These are phyloP conservation scores for Lepidonotus clava DNA, from an alignment of 2,888 invertebrate species.

Conservation along the genomic window DNA sequence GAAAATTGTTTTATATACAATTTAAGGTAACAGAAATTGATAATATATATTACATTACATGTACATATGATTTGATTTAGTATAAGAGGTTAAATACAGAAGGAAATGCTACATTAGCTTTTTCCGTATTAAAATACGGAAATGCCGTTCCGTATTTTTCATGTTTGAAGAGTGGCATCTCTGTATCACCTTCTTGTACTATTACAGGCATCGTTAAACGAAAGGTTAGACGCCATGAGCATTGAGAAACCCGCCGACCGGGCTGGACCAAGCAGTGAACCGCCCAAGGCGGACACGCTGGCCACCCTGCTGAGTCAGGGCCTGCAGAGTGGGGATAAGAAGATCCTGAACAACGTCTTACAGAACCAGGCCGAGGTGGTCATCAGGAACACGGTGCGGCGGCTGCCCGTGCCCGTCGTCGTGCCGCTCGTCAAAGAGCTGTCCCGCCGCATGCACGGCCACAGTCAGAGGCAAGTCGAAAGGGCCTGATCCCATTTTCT, in stretches of 20 bases:
- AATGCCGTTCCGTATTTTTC: too few species aligned
- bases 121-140: too few species aligned
- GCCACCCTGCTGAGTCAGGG: constrained; percentile 90
- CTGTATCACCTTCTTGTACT: too few species aligned
- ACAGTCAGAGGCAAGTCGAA: constrained; percentile 73
- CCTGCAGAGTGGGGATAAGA: constrained; percentile 86
- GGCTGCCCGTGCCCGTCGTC: constrained; percentile 89
- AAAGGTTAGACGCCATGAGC: constrained; percentile 89
- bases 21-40: too few species aligned
- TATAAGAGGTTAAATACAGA: too few species aligned
- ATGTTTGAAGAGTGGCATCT: too few species aligned
- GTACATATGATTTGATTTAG: too few species aligned
- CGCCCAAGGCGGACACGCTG: constrained; percentile 84
- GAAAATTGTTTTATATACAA: too few species aligned
- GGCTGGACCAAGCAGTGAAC: constrained; percentile 61
- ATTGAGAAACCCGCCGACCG: constrained; percentile 83
- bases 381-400: constrained; percentile 87
- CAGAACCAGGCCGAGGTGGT: constrained; percentile 85
- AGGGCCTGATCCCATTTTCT: background rate
- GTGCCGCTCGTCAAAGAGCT: constrained; percentile 88
- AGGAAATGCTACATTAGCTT: too few species aligned
- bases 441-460: constrained; percentile 80
- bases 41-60: too few species aligned
- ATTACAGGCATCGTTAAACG: constrained; percentile 91
- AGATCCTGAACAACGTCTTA: constrained; percentile 84